A percentile compares a stretch with the other conserved stretches of the same genome.
Evolutionary conservation across 2,888 invertebrate genomes (phyloP).

Genomic region (Thereva unica): DNA sequence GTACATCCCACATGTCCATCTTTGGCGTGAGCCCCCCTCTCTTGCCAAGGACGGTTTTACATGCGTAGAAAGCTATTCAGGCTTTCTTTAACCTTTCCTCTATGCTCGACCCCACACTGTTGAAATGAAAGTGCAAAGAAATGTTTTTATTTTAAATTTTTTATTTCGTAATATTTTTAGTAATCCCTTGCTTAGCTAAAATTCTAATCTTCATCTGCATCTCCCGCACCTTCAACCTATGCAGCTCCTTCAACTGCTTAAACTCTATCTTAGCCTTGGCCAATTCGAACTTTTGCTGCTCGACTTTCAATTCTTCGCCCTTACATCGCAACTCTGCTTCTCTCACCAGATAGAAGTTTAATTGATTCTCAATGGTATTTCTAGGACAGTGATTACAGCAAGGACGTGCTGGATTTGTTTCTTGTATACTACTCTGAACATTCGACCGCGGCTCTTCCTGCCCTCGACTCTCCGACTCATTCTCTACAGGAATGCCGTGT

Average conservation of each 20-base stretch:
- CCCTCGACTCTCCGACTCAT: too few species aligned
- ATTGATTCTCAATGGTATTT: too few species aligned
- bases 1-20: too few species aligned
- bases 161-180: conserved; percentile 49
- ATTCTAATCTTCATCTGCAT: conserved; percentile 55
- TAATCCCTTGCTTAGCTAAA: conserved; percentile 50
- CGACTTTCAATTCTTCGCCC: conserved; percentile 53
- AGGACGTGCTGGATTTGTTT: too few species aligned
- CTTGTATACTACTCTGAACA: too few species aligned
- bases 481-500: conserved; percentile 46
- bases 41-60: too few species aligned
- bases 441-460: too few species aligned
- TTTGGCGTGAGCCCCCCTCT: too few species aligned
- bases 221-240: conserved; percentile 54
- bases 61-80: too few species aligned
- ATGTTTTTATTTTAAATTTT: conserved; percentile 24
- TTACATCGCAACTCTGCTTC: conserved; percentile 55
- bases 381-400: too few species aligned
- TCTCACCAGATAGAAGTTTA: too few species aligned
- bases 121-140: neutral
- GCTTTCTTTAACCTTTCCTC: too few species aligned
- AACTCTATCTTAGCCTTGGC: conserved; percentile 54
- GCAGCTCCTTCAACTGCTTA: conserved; percentile 53
- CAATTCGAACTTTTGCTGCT: conserved; percentile 54
- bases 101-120: neutral